These are phyloP conservation scores for Pterocles orientalis DNA, from an alignment of 2,113 vertebrate species.

Conservation along the genomic window DNA sequence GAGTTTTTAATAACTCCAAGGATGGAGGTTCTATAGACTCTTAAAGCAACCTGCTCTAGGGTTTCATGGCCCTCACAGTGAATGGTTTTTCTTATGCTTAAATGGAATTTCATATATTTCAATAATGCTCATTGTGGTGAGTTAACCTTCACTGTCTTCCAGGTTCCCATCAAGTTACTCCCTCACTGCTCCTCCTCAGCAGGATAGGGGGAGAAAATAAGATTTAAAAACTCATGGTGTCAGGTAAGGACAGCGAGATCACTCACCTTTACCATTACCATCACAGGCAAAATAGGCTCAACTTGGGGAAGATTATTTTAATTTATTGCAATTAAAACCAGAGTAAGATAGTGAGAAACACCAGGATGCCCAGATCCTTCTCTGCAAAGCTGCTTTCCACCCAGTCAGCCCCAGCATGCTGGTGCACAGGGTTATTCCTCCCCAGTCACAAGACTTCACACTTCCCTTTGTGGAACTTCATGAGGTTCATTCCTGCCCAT, in stretches of 20 bases:
- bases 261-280: not conserved
- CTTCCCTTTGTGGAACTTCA: not conserved
- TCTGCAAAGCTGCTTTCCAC: not conserved
- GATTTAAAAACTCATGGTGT: not conserved
- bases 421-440: not conserved
- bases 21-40: not conserved
- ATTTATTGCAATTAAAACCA: not conserved
- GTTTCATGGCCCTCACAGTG: not conserved
- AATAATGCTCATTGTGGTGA: not conserved
- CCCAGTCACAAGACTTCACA: not conserved
- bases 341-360: not conserved
- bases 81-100: not conserved
- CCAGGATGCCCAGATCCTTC: not conserved
- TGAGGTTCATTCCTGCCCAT: not conserved
- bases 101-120: not conserved
- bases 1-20: too few relatives aligned
- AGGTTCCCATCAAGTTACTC: not conserved
- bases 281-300: not conserved
- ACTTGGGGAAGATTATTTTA: not conserved
- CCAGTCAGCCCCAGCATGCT: too few relatives aligned
- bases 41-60: not conserved
- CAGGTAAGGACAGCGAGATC: not conserved
- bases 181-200: not conserved
- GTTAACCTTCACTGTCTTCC: not conserved
- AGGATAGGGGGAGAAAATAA: not conserved